Base-by-base conservation (phyloP, 2,113 vertebrate species). In the Probosciger aterrimus region DNA sequence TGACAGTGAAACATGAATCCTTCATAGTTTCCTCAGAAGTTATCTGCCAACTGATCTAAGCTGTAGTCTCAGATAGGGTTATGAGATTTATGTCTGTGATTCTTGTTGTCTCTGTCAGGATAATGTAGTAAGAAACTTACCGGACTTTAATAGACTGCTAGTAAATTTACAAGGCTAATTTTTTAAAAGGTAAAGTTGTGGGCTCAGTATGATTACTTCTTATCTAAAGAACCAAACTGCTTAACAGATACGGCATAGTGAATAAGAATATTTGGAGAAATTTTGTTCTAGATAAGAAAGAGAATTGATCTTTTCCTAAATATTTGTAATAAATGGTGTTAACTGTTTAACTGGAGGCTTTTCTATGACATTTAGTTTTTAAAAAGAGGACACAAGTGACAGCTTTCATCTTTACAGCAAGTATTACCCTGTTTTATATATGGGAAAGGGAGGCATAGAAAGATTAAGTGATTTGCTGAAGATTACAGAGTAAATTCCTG, bases 401-500 rank as follows among this genome's bases (percentile, higher is more conserved):
- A 68, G 39, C 24, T 91, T 85, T 84, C 82, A 11, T 79, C 62
- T 53, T 85, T 76, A 64, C 57, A 89, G 69, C n/a, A 80, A 31
- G 49, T 62, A 49, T 86, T 88, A 62, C 17, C 18, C 39, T 69
- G 9, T 78, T 91, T 86, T 78, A 35, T 53, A 14, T 69, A 62
- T 28, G 33, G 24, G 24, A 35, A 82, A 71, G 52, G 31, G 47
- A 91, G 52, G 22, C 35, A 57, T 19, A 55, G 73, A 84, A 93
- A 84, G 39, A 79, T 86, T 24, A 92, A 91, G 50, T 60, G 55
- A 50, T 92, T 94, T 93, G 39, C 60, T 89, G 9, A 94, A 88
- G 76, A 70, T 93, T 68, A 80, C 18, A 39, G 37, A 59, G 55
- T 63, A 82, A 90, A 81, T 92, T 82, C 43, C 44, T 57, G 12